Evolutionary conservation across 1,140 invertebrate species (phyloP).

Genomic region (Bombus sibiricus): DNA sequence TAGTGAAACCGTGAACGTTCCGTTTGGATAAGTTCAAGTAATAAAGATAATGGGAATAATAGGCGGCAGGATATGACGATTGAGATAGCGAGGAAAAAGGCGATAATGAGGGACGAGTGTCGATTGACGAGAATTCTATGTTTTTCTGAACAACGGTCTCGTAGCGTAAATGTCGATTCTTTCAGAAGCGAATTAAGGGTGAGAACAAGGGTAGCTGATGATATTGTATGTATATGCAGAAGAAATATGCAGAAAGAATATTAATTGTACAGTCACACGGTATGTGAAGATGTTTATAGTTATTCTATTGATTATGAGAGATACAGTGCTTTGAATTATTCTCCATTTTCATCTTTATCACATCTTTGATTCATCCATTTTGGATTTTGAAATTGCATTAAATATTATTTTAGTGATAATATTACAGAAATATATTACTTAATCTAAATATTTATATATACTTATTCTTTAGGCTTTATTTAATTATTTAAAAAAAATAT

Average conservation of each 20-base stretch:
- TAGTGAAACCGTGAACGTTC: constrained; percentile 42
- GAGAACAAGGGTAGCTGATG: constrained; percentile 9
- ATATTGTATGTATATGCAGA: constrained; percentile 32
- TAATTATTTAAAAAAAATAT: background rate
- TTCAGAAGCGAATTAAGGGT: constrained; percentile 42
- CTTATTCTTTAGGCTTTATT: background rate
- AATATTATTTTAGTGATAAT: background rate
- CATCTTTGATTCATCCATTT: background rate
- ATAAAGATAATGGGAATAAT: constrained; percentile 62
- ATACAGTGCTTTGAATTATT: background rate
- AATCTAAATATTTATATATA: background rate
- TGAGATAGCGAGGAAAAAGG: constrained; percentile 3
- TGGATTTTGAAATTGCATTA: background rate
- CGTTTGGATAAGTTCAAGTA: constrained; percentile 43
- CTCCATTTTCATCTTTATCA: background rate
- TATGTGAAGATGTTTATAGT: background rate
- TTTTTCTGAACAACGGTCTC: constrained; percentile 1
- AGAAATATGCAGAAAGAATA: background rate
- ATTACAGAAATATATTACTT: background rate
- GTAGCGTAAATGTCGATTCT: constrained; percentile 17
- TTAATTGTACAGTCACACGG: background rate
- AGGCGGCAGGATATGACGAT: constrained; percentile 51
- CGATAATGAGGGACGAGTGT: constrained; percentile 33
- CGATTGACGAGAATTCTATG: constrained; percentile 6
- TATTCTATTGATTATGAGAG: background rate